phyloP scores from a whole-genome alignment of 2,113 vertebrate species.

The Polyodon spathula region DNA sequence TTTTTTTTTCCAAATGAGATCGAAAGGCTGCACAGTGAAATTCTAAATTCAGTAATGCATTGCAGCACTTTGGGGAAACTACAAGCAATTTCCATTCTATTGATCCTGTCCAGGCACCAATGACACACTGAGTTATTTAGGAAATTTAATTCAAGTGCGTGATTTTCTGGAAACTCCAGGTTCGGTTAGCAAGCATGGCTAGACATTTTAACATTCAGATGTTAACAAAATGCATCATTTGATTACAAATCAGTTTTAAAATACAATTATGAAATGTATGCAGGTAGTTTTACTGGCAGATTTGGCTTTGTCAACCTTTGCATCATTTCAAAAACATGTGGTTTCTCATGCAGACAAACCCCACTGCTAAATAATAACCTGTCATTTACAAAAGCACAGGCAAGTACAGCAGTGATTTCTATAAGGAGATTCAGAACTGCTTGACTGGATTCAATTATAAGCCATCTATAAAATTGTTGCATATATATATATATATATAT shows the following conservation, averaged over 20 bases:
- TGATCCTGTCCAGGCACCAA: constrained; percentile 48
- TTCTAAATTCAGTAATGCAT: constrained; percentile 46
- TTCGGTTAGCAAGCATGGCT: constrained; percentile 22
- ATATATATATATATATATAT: too few relatives aligned
- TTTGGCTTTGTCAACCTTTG: constrained; percentile 15
- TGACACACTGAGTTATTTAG: constrained; percentile 45
- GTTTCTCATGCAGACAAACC: too few relatives aligned
- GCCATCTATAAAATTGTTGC: too few relatives aligned
- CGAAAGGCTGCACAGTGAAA: constrained; percentile 34
- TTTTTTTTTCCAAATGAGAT: constrained; percentile 4
- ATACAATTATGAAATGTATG: background rate
- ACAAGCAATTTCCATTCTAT: constrained; percentile 61
- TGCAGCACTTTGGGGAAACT: constrained; percentile 53
- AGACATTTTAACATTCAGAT: constrained; percentile 25
- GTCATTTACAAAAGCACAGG: too few relatives aligned
- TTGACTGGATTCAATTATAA: too few relatives aligned
- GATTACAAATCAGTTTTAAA: background rate
- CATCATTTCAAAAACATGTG: too few relatives aligned
- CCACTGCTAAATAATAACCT: too few relatives aligned
- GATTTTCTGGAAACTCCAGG: constrained; percentile 34
- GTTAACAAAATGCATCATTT: constrained; percentile 22
- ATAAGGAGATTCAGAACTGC: too few relatives aligned
- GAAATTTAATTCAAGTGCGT: constrained; percentile 49
- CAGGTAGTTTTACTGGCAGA: constrained; percentile 19
- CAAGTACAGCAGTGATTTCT: too few relatives aligned